A percentile compares a stretch with the other conserved stretches of the same genome.
Conservation (phyloP, 1,140 invertebrate genomes). For the Sycobia sp. region DNA sequence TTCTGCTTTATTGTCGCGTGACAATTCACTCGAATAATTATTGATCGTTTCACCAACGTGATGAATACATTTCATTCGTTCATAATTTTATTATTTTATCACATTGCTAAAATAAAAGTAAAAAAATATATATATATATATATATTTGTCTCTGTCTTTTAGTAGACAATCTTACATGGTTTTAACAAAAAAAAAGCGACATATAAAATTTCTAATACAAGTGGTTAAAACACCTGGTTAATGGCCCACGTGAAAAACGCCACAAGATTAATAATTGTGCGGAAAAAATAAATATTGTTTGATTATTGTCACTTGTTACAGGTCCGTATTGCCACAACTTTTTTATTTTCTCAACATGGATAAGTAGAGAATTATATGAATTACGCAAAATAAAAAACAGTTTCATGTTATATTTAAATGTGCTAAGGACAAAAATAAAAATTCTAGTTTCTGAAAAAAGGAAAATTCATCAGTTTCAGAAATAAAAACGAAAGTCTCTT, state of each 20-base stretch:
- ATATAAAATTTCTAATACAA: neutral
- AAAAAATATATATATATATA: too few species aligned
- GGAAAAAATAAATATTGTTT: too few species aligned
- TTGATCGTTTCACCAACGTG: constrained; percentile 11
- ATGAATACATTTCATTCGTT: neutral
- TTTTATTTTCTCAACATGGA: too few species aligned
- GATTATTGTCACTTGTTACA: too few species aligned
- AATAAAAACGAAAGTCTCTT: constrained; percentile 14
- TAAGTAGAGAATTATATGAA: too few species aligned
- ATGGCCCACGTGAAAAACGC: constrained; percentile 3
- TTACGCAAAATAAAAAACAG: too few species aligned
- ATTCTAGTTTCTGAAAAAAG: too few species aligned
- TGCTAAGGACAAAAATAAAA: constrained; percentile 13
- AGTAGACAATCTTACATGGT: constrained; percentile 17
- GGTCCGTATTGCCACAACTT: neutral
- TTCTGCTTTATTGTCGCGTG: too few species aligned
- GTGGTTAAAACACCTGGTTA: neutral
- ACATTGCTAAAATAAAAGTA: constrained; percentile 11
- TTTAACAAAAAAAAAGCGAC: constrained; percentile 22
- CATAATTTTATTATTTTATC: neutral
- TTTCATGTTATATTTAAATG: too few species aligned
- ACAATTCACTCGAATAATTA: too few species aligned
- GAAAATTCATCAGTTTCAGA: too few species aligned
- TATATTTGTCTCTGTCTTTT: constrained; percentile 15
- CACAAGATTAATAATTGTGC: neutral